phyloP scores from a whole-genome alignment of 2,888 invertebrate species.

The Yponomeuta cagnagella region DNA sequence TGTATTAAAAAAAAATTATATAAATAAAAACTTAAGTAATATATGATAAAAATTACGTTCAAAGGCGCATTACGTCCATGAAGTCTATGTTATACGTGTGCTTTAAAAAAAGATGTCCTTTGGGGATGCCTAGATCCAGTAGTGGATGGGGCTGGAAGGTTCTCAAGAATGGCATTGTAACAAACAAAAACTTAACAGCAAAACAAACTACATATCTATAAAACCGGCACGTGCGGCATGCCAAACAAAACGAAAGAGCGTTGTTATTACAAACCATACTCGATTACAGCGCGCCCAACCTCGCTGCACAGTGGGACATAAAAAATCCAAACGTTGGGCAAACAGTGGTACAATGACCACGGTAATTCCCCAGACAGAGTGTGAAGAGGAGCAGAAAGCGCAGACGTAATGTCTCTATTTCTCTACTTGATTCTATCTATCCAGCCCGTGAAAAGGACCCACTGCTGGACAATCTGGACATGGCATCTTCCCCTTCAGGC shows the following conservation, averaged over 20 bases:
- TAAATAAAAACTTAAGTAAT: too few species aligned
- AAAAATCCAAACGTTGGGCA: conserved; percentile 17
- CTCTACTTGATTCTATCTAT: neutral
- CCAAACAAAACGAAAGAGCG: conserved; percentile 10
- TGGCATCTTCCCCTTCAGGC: too few species aligned
- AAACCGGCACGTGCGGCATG: conserved; percentile 7
- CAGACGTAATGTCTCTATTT: neutral
- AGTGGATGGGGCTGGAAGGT: too few species aligned
- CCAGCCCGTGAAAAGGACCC: too few species aligned
- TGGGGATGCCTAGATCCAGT: too few species aligned
- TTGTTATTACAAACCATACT: neutral
- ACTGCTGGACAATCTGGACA: too few species aligned
- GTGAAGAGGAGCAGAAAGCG: neutral
- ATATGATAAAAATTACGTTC: too few species aligned
- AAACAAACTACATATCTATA: conserved; percentile 2
- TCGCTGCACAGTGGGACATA: conserved; percentile 5
- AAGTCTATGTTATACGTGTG: too few species aligned
- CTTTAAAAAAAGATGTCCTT: too few species aligned
- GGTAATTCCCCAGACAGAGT: conserved; percentile 35
- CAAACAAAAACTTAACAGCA: neutral
- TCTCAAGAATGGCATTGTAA: too few species aligned
- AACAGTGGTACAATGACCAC: conserved; percentile 30
- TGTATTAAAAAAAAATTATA: too few species aligned
- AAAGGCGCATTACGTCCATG: too few species aligned
- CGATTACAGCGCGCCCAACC: neutral